Conservation (phyloP, 35 echinoderm and acorn worm genomes). For the Apostichopus californicus region DNA sequence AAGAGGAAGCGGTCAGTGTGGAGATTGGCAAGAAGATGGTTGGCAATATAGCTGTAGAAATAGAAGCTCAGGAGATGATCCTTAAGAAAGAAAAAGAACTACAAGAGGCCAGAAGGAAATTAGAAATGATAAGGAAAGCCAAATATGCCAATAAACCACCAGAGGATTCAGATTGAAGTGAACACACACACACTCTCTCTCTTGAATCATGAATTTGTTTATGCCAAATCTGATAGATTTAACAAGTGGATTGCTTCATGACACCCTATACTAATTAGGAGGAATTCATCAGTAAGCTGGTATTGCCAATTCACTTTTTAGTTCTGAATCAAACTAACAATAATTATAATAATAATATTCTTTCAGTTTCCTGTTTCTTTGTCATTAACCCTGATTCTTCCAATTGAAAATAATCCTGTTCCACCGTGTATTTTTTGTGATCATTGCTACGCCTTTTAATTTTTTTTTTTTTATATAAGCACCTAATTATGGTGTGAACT, state of each 20-base stretch:
- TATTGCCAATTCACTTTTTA: no score
- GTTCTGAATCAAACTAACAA: no score
- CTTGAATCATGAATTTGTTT: not conserved
- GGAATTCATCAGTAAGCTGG: no score
- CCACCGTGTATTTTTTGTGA: no score
- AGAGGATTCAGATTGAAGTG: conserved; percentile 64
- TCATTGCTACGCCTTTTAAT: no score
- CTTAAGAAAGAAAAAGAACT: conserved; percentile 96
- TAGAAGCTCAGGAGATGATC: conserved; percentile 94
- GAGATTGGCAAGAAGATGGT: conserved; percentile 80
- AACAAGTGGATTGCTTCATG: not conserved
- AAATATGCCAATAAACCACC: conserved; percentile 90
- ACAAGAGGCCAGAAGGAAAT: conserved; percentile 81
- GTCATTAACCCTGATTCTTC: not conserved
- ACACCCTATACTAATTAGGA: conserved; percentile 8
- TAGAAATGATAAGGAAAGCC: conserved; percentile 79
- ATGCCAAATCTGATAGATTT: not conserved
- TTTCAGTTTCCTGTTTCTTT: not conserved
- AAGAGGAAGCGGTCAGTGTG: conserved; percentile 68
- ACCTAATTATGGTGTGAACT: no score
- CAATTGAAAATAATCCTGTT: not conserved
- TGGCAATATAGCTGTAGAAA: conserved; percentile 92
- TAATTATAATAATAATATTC: not conserved
- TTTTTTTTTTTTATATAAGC: no score
- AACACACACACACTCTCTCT: not conserved